Base-by-base conservation (phyloP, 2,888 invertebrate genomes). In the Drosophila prolongata region DNA sequence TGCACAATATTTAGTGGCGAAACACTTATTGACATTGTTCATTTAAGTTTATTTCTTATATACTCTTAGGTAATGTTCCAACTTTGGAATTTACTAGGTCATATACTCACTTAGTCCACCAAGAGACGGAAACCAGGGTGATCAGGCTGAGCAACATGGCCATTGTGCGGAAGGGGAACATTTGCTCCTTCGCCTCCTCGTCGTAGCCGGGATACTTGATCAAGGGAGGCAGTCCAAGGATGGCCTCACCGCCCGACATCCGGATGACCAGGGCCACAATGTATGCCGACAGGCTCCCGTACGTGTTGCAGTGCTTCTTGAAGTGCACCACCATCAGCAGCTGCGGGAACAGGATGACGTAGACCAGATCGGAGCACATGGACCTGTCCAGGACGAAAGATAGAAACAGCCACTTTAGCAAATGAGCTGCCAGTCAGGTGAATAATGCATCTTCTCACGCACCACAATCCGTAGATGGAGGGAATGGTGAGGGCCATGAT, bases 341-440 rank as follows among this genome's bases (percentile, higher is more conserved):
- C 93, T 98, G 99, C 0, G 99, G 99, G 93, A 99, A 99, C 81
- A 99, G 95, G 91, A 99, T 98, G 81, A 99, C 98, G 94, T 99
- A 99, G 78, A 99, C 99, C 91, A 99, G 94, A 93, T 99, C 99
- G 49, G 99, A 98, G 93, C 99, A 99, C 95, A 99, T 97, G 75
- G 98, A 98, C 96, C 96, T 96, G 38, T 35, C 16, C 13, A 10
- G 57, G 30, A 6, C 4, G 9, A 6, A 24, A 34, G 9, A 30
- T 1, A 27, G 6, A 44, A 53, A 24, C 49, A 19, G 13, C 14
- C 53, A 64, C 49, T 74, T 62, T 69, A 35, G 52, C 13, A 73
- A 47, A 70, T 68, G 44, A 57, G 47, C 59, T 65, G 62, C 60
- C 71, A 62, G 54, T 77, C 57, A 69, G 53, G 46, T 54, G 5